Percentiles rank a stretch among this genome's conserved stretches.
Conservation (phyloP, 2,888 invertebrate genomes). For the Phyllotreta striolata region DNA sequence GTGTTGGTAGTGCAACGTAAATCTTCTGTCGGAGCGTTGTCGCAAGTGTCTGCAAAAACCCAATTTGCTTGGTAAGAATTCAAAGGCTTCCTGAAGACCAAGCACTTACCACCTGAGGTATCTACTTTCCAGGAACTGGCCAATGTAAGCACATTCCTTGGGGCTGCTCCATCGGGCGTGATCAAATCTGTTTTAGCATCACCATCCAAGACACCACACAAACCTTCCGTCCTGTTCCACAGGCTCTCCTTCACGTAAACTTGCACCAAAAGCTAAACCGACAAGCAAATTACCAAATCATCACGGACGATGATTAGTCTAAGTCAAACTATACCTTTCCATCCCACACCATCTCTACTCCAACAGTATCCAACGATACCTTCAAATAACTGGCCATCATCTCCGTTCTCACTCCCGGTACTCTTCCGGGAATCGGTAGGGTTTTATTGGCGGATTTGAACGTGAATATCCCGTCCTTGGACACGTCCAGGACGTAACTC, state of each 20-base stretch:
- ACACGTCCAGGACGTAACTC: slow-evolving; percentile 67
- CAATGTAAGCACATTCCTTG: slow-evolving; percentile 62
- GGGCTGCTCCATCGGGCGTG: slow-evolving; percentile 66
- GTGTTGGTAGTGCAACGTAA: slow-evolving; percentile 60
- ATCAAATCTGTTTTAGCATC: slow-evolving; percentile 73
- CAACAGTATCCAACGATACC: slow-evolving; percentile 72
- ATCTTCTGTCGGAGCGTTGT: slow-evolving; percentile 63
- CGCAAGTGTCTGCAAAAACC: slow-evolving; percentile 64
- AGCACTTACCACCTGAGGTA: slow-evolving; percentile 54
- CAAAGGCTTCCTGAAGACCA: no score
- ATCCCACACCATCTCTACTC: slow-evolving; percentile 81
- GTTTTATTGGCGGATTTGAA: slow-evolving; percentile 51
- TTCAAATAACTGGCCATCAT: slow-evolving; percentile 76
- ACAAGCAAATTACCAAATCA: slow-evolving; percentile 1
- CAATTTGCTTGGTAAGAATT: background rate
- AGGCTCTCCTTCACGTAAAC: slow-evolving; percentile 72
- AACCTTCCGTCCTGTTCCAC: slow-evolving; percentile 82
- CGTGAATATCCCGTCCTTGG: slow-evolving; percentile 45
- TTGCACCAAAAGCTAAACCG: slow-evolving; percentile 68
- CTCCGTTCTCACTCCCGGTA: slow-evolving; percentile 77
- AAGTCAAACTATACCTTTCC: slow-evolving; percentile 58
- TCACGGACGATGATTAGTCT: slow-evolving; percentile 1
- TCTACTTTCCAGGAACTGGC: slow-evolving; percentile 69
- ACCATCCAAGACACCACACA: slow-evolving; percentile 83
- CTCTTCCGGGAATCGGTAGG: slow-evolving; percentile 75